These are phyloP conservation scores for Alouatta palliata DNA, from an alignment of 2,113 vertebrate species.

Conservation along the genomic window DNA sequence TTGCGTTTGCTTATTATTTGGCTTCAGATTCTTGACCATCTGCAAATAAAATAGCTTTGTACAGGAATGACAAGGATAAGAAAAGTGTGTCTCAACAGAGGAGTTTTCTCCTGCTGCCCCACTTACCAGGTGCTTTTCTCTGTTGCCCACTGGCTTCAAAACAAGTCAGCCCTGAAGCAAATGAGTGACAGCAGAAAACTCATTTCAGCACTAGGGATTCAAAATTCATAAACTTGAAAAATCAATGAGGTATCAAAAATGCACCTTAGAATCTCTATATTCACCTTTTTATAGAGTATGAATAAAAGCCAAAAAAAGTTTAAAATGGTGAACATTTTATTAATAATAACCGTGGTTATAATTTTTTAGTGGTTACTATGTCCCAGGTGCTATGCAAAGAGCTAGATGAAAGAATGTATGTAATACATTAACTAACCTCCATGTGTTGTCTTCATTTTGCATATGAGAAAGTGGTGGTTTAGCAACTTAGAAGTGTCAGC, in stretches of 20 bases:
- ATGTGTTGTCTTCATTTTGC: neutral
- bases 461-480: neutral
- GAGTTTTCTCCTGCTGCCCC: neutral
- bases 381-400: neutral
- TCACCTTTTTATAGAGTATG: neutral
- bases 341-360: neutral
- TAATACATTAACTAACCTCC: neutral
- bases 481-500: neutral
- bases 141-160: neutral
- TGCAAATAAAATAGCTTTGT: neutral
- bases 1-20: conserved; percentile 25
- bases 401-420: neutral
- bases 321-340: neutral
- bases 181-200: neutral
- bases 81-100: neutral
- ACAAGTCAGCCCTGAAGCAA: neutral
- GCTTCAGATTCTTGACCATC: conserved; percentile 1
- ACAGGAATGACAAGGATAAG: neutral
- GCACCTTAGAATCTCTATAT: neutral
- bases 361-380: neutral
- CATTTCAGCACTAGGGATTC: neutral
- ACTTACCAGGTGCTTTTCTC: neutral
- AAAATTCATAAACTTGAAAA: conserved; percentile 9
- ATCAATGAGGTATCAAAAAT: neutral
- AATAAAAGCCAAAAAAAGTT: neutral